Conservation (phyloP, 1,140 invertebrate genomes). For the Hypothenemus hampei region DNA sequence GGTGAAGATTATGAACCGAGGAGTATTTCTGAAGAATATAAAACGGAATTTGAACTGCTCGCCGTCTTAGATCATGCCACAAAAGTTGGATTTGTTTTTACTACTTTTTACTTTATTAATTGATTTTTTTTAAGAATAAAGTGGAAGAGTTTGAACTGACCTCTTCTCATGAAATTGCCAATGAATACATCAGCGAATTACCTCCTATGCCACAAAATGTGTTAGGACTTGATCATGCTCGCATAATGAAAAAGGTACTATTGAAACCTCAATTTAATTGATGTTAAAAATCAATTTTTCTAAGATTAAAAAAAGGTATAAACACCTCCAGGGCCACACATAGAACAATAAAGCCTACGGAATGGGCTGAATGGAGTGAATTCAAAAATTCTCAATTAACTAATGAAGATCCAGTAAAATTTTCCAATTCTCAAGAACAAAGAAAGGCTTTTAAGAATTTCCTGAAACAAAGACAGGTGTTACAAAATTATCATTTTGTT, state of each 20-base stretch:
- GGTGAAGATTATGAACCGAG: conserved; percentile 54
- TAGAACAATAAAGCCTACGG: not conserved
- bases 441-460: conserved; percentile 35
- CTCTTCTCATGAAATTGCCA: not conserved
- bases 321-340: conserved; percentile 5
- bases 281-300: not conserved
- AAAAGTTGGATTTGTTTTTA: conserved; percentile 38
- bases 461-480: conserved; percentile 32
- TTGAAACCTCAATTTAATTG: not conserved
- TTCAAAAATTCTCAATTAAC: conserved; percentile 9
- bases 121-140: not conserved
- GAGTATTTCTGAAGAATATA: conserved; percentile 45
- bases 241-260: conserved; percentile 52
- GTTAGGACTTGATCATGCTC: conserved; percentile 60
- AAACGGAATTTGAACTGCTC: conserved; percentile 48
- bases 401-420: conserved; percentile 7
- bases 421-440: conserved; percentile 25
- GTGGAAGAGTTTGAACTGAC: not conserved
- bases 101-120: not conserved
- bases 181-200: conserved; percentile 32
- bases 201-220: conserved; percentile 64
- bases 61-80: conserved; percentile 47
- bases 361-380: conserved; percentile 10
- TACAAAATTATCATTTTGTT: conserved; percentile 8
- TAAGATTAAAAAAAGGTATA: conserved; percentile 16